Evolutionary conservation across 2,888 invertebrate species (phyloP).

Genomic region (Isoperla grammatica): DNA sequence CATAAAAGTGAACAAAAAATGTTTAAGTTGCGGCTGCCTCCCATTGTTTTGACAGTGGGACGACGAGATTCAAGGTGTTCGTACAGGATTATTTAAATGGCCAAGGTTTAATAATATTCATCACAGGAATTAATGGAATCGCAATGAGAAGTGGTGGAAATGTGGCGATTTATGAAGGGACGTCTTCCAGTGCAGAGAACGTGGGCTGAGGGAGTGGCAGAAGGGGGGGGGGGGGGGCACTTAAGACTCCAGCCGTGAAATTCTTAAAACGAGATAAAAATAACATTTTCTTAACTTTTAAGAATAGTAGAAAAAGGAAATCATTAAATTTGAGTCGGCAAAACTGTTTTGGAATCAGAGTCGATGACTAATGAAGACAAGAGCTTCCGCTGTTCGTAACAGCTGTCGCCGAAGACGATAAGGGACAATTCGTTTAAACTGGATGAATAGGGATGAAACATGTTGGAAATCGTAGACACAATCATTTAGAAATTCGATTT

Average conservation of each 20-base stretch:
- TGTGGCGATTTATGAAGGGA: not conserved
- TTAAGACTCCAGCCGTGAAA: not conserved
- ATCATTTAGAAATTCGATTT: slow-evolving; percentile 12
- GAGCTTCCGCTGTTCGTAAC: not conserved
- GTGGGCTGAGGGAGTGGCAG: not conserved
- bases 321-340: slow-evolving; percentile 5
- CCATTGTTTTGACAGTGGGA: no score
- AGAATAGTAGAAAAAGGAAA: not conserved
- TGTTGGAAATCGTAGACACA: no score
- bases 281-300: slow-evolving; percentile 4
- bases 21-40: no score
- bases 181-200: not conserved
- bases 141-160: slow-evolving; percentile 1
- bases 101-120: slow-evolving; percentile 10
- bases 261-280: not conserved
- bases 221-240: not conserved
- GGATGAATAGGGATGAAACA: no score
- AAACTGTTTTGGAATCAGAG: not conserved
- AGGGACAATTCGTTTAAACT: not conserved
- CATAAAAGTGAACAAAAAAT: no score
- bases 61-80: no score
- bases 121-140: slow-evolving; percentile 15
- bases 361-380: not conserved
- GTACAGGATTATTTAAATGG: slow-evolving; percentile 11
- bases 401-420: slow-evolving; percentile 8